phyloP scores from a whole-genome alignment of 2,113 vertebrate genomes.

The Lophura nycthemera region DNA sequence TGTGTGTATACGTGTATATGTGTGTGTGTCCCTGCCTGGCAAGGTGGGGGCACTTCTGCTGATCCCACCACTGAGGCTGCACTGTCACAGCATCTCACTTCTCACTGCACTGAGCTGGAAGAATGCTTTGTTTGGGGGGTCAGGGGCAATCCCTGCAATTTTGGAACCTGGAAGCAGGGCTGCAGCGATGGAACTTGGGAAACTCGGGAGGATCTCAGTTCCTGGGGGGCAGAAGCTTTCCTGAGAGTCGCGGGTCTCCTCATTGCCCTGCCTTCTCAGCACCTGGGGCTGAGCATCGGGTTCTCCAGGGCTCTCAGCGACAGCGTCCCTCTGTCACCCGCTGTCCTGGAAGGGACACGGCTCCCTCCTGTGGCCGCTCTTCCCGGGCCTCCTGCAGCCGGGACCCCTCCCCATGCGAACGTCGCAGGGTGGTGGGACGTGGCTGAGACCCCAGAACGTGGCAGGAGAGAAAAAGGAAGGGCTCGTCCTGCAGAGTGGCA shows the following conservation, averaged over 20 bases:
- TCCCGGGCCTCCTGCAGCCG: not conserved
- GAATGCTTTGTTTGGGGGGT: not conserved
- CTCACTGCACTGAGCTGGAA: not conserved
- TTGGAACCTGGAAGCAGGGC: rapidly evolving
- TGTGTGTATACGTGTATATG: not conserved
- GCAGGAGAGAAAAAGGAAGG: not conserved
- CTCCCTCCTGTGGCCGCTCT: constrained; percentile 66
- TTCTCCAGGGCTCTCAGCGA: not conserved
- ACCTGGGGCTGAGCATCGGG: rapidly evolving
- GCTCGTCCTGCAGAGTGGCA: not conserved
- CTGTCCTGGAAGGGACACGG: not conserved
- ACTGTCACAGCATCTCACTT: not conserved
- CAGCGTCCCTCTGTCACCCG: not conserved
- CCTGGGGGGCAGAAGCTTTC: not conserved
- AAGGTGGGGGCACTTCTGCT: not conserved
- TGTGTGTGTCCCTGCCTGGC: not conserved
- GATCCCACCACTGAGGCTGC: not conserved
- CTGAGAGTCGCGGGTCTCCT: not conserved
- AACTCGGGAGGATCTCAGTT: not conserved
- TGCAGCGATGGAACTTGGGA: not conserved
- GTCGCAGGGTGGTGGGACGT: not conserved
- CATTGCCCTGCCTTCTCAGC: not conserved
- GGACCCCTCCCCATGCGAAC: not conserved
- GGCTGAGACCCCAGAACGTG: not conserved
- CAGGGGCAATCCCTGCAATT: rapidly evolving